Evolutionary conservation across 2,113 vertebrate genomes (phyloP).

Genomic region (Alectura lathami): DNA sequence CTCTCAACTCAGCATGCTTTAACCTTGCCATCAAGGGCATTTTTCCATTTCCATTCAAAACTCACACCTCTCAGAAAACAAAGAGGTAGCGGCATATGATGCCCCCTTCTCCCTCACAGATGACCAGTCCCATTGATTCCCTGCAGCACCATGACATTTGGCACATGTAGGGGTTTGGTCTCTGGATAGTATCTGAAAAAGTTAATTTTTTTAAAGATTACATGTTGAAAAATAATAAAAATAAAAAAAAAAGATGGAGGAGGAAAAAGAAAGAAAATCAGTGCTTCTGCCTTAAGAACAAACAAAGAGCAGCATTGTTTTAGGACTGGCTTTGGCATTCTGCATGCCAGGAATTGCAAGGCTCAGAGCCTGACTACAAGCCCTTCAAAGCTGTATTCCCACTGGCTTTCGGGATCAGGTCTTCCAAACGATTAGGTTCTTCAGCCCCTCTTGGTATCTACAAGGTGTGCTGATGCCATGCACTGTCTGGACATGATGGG

Average conservation of each 20-base stretch:
- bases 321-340: not conserved
- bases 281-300: not conserved
- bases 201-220: not conserved
- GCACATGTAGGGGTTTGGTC: not conserved
- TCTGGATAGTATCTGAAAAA: not conserved
- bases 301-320: not conserved
- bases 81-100: not conserved
- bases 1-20: not conserved
- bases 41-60: not conserved
- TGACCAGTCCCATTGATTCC: not conserved
- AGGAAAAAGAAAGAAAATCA: not conserved
- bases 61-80: not conserved
- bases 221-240: not conserved
- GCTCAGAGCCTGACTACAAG: not conserved
- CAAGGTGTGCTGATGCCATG: not conserved
- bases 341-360: slow-evolving; percentile 12
- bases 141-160: not conserved
- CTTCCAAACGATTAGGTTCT: not conserved
- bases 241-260: not conserved
- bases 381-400: not conserved
- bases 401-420: slow-evolving; percentile 1
- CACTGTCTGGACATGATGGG: not conserved
- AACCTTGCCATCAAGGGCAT: not conserved
- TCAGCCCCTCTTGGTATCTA: not conserved
- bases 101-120: not conserved